Evolutionary conservation across 2,888 invertebrate genomes (phyloP).

Genomic region (Automeris io): DNA sequence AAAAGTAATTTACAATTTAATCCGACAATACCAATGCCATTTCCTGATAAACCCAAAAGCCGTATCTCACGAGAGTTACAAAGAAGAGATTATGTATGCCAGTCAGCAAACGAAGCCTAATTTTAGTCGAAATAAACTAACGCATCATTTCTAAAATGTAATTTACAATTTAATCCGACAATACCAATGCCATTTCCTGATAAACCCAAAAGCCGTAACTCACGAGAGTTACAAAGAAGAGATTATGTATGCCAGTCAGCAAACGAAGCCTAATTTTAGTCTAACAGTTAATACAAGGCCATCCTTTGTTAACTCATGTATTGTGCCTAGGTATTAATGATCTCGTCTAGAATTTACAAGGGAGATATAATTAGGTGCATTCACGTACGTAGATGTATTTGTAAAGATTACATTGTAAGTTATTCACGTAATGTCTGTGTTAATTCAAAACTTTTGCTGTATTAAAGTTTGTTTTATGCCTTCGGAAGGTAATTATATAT

Average conservation of each 20-base stretch:
- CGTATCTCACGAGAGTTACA: slow-evolving; percentile 15
- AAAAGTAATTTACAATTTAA: no score
- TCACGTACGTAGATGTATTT: slow-evolving; percentile 18
- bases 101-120: no score
- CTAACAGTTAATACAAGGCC: slow-evolving; percentile 56
- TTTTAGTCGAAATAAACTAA: no score
- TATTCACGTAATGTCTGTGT: not conserved
- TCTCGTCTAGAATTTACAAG: slow-evolving; percentile 31
- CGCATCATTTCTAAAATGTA: no score
- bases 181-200: not conserved
- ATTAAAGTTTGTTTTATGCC: no score
- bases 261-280: slow-evolving; percentile 45
- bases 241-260: slow-evolving; percentile 46
- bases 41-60: slow-evolving; percentile 6
- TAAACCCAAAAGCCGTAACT: slow-evolving; percentile 6
- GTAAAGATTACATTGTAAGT: slow-evolving; percentile 1
- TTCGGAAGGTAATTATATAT: no score
- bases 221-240: slow-evolving; percentile 25
- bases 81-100: slow-evolving; percentile 47
- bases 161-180: no score
- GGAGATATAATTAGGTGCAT: slow-evolving; percentile 33
- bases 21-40: no score
- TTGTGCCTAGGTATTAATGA: slow-evolving; percentile 35
- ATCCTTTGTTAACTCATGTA: slow-evolving; percentile 43
- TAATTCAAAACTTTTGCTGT: not conserved